Evolutionary conservation across 2,113 vertebrate species (phyloP).

Genomic region (Uropsilus gracilis): DNA sequence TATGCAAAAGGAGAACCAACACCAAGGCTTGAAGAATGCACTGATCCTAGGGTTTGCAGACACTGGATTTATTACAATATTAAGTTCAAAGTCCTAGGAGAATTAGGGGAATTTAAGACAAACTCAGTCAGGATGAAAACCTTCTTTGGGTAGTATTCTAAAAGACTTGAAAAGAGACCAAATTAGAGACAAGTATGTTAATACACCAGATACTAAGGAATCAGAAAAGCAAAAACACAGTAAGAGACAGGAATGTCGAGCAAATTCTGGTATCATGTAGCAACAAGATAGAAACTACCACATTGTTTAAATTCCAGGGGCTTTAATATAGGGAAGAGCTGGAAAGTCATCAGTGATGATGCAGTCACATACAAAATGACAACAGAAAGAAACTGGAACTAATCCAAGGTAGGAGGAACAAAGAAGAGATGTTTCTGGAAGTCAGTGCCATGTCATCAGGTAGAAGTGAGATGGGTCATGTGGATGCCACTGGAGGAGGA

Average conservation of each 20-base stretch:
- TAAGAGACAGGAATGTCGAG: background rate
- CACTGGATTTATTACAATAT: background rate
- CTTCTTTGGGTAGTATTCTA: background rate
- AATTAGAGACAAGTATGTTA: background rate
- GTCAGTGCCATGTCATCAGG: background rate
- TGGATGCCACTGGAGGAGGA: background rate
- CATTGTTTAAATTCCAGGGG: background rate
- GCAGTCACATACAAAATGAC: background rate
- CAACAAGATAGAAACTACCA: background rate
- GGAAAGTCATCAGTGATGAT: background rate
- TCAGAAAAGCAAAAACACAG: background rate
- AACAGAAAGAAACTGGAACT: background rate
- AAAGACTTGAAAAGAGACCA: background rate
- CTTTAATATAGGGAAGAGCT: background rate
- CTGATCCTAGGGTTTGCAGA: fast-evolving
- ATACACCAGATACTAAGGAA: background rate
- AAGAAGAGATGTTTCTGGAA: background rate
- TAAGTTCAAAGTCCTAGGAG: background rate
- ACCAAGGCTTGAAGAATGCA: background rate
- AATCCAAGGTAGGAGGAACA: background rate
- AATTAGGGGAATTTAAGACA: background rate
- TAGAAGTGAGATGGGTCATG: background rate
- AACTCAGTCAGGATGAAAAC: background rate
- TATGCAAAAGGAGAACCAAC: background rate
- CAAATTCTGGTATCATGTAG: background rate